A percentile compares a stretch with the other conserved stretches of the same genome.
phyloP scores from a whole-genome alignment of 2,113 vertebrate species.

The Mola mola region DNA sequence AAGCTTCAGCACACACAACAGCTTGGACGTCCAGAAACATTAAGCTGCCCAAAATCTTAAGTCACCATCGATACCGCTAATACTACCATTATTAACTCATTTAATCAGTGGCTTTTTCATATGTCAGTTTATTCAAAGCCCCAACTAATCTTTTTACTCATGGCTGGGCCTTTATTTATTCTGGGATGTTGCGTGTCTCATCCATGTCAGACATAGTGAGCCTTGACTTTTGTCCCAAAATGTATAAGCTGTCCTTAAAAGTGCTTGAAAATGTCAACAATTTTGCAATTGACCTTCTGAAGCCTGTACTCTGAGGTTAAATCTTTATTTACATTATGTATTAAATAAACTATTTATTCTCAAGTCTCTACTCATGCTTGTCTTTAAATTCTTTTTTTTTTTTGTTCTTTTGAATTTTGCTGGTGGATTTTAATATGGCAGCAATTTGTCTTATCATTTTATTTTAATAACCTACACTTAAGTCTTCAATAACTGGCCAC shows the following conservation, averaged over 20 bases:
- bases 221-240: constrained; percentile 35
- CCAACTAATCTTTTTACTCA: constrained; percentile 39
- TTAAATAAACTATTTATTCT: too few relatives aligned
- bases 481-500: constrained; percentile 12
- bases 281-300: constrained; percentile 34
- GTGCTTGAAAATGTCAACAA: constrained; percentile 54
- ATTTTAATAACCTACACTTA: constrained; percentile 18
- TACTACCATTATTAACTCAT: constrained; percentile 32
- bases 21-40: constrained; percentile 15
- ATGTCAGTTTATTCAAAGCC: constrained; percentile 40
- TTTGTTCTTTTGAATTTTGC: constrained; percentile 18
- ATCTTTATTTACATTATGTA: constrained; percentile 9
- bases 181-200: constrained; percentile 14
- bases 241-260: constrained; percentile 39
- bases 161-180: constrained; percentile 31
- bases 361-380: background rate
- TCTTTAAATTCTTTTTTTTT: too few relatives aligned
- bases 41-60: constrained; percentile 25
- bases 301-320: constrained; percentile 1
- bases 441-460: constrained; percentile 10
- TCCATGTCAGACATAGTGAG: constrained; percentile 16
- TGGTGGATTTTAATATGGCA: constrained; percentile 12
- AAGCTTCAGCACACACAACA: constrained; percentile 2
- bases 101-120: constrained; percentile 33
- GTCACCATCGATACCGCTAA: constrained; percentile 13